These are phyloP conservation scores for Pseudeuparius sepicola DNA, from an alignment of 2,888 invertebrate genomes.

Conservation along the genomic window DNA sequence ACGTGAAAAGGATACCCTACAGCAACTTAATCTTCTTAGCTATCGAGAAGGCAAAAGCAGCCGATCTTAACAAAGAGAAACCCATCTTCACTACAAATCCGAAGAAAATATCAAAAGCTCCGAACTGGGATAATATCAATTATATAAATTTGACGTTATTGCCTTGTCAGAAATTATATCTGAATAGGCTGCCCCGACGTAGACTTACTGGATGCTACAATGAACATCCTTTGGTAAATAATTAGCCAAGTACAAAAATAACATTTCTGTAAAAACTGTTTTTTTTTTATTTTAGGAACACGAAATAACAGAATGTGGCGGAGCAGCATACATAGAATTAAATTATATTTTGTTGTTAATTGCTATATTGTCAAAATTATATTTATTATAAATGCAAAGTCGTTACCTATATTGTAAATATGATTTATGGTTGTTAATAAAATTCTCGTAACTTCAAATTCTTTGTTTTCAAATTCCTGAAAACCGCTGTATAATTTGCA, in stretches of 20 bases:
- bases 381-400: too few species aligned
- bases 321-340: too few species aligned
- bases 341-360: too few species aligned
- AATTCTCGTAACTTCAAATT: too few species aligned
- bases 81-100: constrained; percentile 43
- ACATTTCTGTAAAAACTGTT: constrained; percentile 3
- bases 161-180: constrained; percentile 66
- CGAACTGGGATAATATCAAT: constrained; percentile 33
- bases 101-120: constrained; percentile 29
- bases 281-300: constrained; percentile 35
- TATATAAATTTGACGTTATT: constrained; percentile 43
- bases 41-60: constrained; percentile 44
- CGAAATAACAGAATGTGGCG: constrained; percentile 41
- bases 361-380: too few species aligned
- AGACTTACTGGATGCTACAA: constrained; percentile 68
- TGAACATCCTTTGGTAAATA: constrained; percentile 56
- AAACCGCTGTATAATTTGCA: too few species aligned
- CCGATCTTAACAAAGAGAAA: constrained; percentile 15
- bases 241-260: background rate
- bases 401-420: too few species aligned
- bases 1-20: constrained; percentile 60
- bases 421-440: too few species aligned
- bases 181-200: constrained; percentile 57
- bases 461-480: too few species aligned
- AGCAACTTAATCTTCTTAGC: constrained; percentile 72